A percentile compares a stretch with the other conserved stretches of the same genome.
These are phyloP conservation scores for Tribolium madens DNA, from an alignment of 1,140 invertebrate species.

Conservation along the genomic window DNA sequence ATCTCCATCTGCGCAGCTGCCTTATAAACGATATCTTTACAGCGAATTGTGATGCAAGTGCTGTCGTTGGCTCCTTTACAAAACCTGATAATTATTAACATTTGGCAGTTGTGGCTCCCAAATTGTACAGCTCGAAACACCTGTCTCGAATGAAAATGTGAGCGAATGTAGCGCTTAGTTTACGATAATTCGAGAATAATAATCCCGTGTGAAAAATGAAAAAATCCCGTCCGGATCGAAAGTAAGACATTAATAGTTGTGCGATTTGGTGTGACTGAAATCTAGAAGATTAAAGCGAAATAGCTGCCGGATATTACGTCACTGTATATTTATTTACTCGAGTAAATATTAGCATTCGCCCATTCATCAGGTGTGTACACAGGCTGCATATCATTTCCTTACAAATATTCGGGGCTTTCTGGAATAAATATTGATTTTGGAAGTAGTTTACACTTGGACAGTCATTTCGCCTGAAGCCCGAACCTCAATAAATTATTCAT, in stretches of 20 bases:
- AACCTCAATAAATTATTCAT: slow-evolving; percentile 15
- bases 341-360: slow-evolving; percentile 60
- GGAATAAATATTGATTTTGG: slow-evolving; percentile 55
- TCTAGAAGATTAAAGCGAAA: slow-evolving; percentile 38
- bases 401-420: slow-evolving; percentile 54
- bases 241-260: slow-evolving; percentile 31
- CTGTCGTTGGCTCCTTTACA: slow-evolving; percentile 7
- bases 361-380: slow-evolving; percentile 60
- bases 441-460: slow-evolving; percentile 49
- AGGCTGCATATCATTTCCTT: slow-evolving; percentile 62
- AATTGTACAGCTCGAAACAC: slow-evolving; percentile 2
- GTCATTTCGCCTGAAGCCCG: slow-evolving; percentile 3
- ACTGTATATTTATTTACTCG: slow-evolving; percentile 53
- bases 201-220: slow-evolving; percentile 19
- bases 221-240: background rate
- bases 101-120: slow-evolving; percentile 26
- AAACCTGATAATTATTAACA: slow-evolving; percentile 38
- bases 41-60: slow-evolving; percentile 26
- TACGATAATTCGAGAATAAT: background rate
- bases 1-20: too few relatives aligned
- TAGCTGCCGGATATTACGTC: slow-evolving; percentile 54
- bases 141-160: slow-evolving; percentile 32
- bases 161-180: background rate
- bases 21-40: too few relatives aligned
- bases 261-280: slow-evolving; percentile 17